Conservation (phyloP, 2,113 vertebrate genomes). For the Esox niger region DNA sequence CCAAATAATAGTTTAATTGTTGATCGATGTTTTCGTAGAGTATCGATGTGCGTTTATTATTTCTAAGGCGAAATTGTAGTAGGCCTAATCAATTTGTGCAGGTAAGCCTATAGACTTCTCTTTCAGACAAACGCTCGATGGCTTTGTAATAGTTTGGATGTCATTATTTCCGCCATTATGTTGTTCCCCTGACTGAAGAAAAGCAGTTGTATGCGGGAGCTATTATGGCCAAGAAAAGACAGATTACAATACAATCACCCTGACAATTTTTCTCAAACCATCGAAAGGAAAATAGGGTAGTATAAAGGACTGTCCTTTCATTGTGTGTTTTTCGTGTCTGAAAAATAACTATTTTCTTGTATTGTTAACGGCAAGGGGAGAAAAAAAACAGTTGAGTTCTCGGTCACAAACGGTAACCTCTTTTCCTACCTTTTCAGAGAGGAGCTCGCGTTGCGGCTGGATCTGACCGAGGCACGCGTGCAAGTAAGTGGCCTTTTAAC, state of each 20-base stretch:
- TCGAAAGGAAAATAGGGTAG: conserved; percentile 69
- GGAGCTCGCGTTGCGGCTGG: conserved; percentile 96
- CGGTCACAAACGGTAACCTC: conserved; percentile 57
- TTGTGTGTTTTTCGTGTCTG: conserved; percentile 58
- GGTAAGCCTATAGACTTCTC: conserved; percentile 41
- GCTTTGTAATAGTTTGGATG: conserved; percentile 72
- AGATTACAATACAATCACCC: conserved; percentile 59
- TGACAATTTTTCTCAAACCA: conserved; percentile 60
- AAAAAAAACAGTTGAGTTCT: conserved; percentile 51
- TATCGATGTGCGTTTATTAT: conserved; percentile 45
- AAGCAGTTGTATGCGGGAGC: conserved; percentile 39
- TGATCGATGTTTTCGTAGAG: conserved; percentile 49
- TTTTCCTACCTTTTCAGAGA: conserved; percentile 77
- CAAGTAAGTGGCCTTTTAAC: conserved; percentile 80
- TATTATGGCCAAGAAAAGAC: conserved; percentile 46
- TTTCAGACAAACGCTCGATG: conserved; percentile 59
- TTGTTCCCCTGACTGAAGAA: conserved; percentile 66
- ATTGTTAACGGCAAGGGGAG: conserved; percentile 62
- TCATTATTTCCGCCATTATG: conserved; percentile 74
- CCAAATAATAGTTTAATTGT: conserved; percentile 33
- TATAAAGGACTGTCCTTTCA: conserved; percentile 37
- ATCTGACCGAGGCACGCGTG: conserved; percentile 95
- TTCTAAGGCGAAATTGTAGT: conserved; percentile 44
- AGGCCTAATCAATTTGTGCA: conserved; percentile 62
- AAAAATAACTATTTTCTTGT: conserved; percentile 54